phyloP scores from a whole-genome alignment of 2,797 vertebrate genomes.

The Petrocephalus schoutedeni region DNA sequence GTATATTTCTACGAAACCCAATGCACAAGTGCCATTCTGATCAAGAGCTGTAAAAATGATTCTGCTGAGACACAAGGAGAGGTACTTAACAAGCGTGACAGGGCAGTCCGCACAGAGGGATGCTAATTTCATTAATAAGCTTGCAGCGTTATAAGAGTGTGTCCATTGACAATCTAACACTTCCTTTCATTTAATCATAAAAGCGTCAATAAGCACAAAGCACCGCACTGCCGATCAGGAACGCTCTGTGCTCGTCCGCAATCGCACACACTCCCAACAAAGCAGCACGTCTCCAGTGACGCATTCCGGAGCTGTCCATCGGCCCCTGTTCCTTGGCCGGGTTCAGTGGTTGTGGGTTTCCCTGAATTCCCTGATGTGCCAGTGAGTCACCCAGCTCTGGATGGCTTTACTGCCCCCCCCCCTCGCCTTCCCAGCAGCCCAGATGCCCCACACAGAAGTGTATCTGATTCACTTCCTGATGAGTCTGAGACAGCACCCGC shows the following conservation, averaged over 20 bases:
- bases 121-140: conserved; percentile 3
- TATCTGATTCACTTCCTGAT: conserved; percentile 2
- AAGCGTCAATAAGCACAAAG: neutral
- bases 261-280: neutral
- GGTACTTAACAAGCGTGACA: neutral
- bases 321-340: neutral
- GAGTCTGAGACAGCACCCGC: neutral
- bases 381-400: neutral
- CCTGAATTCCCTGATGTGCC: neutral
- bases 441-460: neutral
- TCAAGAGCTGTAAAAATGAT: neutral
- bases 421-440: neutral
- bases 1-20: neutral
- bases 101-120: neutral
- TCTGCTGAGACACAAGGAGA: neutral
- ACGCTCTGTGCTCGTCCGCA: neutral
- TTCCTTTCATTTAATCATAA: neutral
- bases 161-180: neutral
- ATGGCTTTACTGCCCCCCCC: neutral
- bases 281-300: neutral
- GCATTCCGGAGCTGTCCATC: neutral
- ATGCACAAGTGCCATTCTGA: neutral
- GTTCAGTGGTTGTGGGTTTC: neutral
- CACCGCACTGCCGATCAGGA: neutral
- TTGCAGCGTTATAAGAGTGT: neutral